Evolutionary conservation across 2,888 invertebrate genomes (phyloP), one percentile per base, ranked within the genome.

Genomic region (Masnerella sp.): DNA sequence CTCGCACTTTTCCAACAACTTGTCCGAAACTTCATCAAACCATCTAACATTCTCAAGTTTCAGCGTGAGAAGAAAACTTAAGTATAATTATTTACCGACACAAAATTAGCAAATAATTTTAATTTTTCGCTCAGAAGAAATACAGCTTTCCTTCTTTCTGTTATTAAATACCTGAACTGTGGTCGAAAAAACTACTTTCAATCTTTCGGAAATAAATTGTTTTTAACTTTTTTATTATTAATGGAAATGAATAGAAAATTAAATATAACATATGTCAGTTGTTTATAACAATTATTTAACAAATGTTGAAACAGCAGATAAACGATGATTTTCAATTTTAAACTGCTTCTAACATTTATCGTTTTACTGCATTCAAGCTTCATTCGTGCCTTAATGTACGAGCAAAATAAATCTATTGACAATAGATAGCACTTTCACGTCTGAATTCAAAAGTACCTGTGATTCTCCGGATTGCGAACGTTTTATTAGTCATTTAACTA

Each of bases 11-110:
- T 62, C 49, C 56, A 45, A 45, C 62, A 64, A 65, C 59, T 34
- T 58, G 56, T 45, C 52, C 47, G 12, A 74, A 74, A 69, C 68
- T 74, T 68, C 58, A 52, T 64, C 65, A 54, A 65, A 69, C 62
- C 47, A 38, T 52, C 30, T 69, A 59, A 69, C 45, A 45, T 68
- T 62, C n/a, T 52, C 22, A 32, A 73, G 61, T 72, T 65, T 72
- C 11, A 54, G 11, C 20, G 42, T 40, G 38, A 59, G 42, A 54
- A 64, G 22, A 54, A 65, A 51, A 54, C 25, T 59, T 32, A 17
- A 71, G 52, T 45, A 47, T 52, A 52, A 52, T 69, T 61, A 69
- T 69, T 69, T 54, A 40, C 32, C 15, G 34, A n/a, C 32, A 40
- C 17, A 36, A 54, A 61, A 65, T 47, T 65, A 40, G 8, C 14